Evolutionary conservation across 2,888 invertebrate species (phyloP), one percentile per base, ranked within the genome.

Genomic region (Agonopterix alstromeriana): DNA sequence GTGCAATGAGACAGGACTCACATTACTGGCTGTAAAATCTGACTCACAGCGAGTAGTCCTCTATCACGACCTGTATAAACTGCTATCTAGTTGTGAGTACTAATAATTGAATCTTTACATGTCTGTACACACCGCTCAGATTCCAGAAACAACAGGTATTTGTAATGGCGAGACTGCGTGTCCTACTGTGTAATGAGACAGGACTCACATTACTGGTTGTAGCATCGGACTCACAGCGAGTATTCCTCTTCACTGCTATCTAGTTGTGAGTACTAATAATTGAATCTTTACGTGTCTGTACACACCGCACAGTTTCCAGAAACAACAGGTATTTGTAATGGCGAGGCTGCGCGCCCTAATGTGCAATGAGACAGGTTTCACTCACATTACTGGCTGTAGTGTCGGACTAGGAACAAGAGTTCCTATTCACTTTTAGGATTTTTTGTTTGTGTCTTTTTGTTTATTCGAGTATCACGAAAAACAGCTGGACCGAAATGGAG

Each of bases 321-420:
- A 17, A 17, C 17, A 17, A 17, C 17, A 17, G 17, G 17, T 17
- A 17, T 17, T 17, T 17, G 17, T 17, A 17, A 17, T 17, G 49
- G 75, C 82, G 10, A 69, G 78, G 1, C 58, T 86, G 42, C 75
- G 84, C 0, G 73, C 85, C 0, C 54, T 86, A 48, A 68, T 87
- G 10, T 70, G 68, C 55, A 78, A 78, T 59, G 61, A 62, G 10
- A 58, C 75, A 0, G 86, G 84, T 1, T 60, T 73, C 2, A 56
- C 60, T 73, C 2, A 56, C 60, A 3, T 54, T 84, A 48, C 67
- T 88, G 10, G 70, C 77, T 0, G 53, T 70, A 1, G 67, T 71
- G 0, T 47, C 64, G 0, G 58, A 53, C 7, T 40, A 52, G 2
- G 67, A 78, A 3, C 85, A 79, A 45, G 72, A 71, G 8, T 79